Conservation (phyloP, 2,888 invertebrate species). For the Lepidocyrtoides sp. region DNA sequence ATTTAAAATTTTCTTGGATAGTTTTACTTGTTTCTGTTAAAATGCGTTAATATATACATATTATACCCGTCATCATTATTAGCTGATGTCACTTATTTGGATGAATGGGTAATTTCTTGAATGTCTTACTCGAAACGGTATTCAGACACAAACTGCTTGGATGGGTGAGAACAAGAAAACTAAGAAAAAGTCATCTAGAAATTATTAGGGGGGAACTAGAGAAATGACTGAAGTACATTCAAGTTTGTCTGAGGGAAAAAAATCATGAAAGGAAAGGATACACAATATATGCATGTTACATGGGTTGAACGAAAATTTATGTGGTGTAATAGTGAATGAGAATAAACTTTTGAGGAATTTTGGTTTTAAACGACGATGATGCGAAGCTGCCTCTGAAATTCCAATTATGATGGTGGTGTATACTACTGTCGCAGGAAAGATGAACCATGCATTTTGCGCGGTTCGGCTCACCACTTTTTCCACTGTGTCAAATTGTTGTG, state of each 20-base stretch:
- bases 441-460: slow-evolving; percentile 49
- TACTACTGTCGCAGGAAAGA: slow-evolving; percentile 52
- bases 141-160: neutral
- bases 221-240: slow-evolving; percentile 60
- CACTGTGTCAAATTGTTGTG: slow-evolving; percentile 60
- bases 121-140: neutral
- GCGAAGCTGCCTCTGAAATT: slow-evolving; percentile 41
- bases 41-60: too few relatives aligned
- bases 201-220: slow-evolving; percentile 61
- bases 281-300: neutral
- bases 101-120: neutral
- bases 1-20: too few relatives aligned
- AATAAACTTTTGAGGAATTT: neutral
- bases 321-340: too few relatives aligned
- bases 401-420: slow-evolving; percentile 56
- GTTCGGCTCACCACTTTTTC: slow-evolving; percentile 54
- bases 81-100: neutral
- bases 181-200: too few relatives aligned
- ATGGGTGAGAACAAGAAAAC: neutral
- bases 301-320: too few relatives aligned
- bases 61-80: neutral
- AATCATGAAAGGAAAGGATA: neutral
- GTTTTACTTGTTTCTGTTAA: too few relatives aligned
- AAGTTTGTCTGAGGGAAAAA: slow-evolving; percentile 2
- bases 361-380: slow-evolving; percentile 14